These are phyloP conservation scores for Spodoptera picta DNA, from an alignment of 2,888 invertebrate species.

Conservation along the genomic window DNA sequence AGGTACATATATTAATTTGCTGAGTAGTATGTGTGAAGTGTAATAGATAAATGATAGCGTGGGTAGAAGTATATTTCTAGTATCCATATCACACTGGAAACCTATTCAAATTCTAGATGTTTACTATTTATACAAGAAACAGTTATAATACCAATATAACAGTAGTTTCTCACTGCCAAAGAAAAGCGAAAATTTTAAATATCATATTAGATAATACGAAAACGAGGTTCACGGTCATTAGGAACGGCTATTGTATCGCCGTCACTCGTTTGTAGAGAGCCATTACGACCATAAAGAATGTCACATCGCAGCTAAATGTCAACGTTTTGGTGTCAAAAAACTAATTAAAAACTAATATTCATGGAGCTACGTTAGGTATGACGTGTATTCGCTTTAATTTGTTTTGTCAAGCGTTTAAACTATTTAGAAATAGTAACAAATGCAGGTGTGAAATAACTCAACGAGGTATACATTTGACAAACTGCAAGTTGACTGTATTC, in stretches of 20 bases:
- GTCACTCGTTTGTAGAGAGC: constrained; percentile 52
- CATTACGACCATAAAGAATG: constrained; percentile 54
- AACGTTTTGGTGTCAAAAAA: constrained; percentile 29
- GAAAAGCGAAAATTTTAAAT: constrained; percentile 1
- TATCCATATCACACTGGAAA: too few species aligned
- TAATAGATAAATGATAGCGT: too few species aligned
- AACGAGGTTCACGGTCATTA: constrained; percentile 67
- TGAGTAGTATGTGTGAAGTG: too few species aligned
- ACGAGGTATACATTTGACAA: too few species aligned
- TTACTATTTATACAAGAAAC: too few species aligned
- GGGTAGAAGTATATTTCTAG: too few species aligned
- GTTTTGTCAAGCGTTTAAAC: constrained; percentile 20
- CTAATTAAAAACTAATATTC: constrained; percentile 2
- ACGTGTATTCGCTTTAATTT: constrained; percentile 27
- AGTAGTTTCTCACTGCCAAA: too few species aligned
- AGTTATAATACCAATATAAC: too few species aligned
- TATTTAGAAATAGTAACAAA: neutral
- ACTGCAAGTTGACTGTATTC: neutral
- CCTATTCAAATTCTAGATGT: too few species aligned
- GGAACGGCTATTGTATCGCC: constrained; percentile 52
- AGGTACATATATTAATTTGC: too few species aligned
- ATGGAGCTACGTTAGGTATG: too few species aligned
- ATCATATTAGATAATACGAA: constrained; percentile 53
- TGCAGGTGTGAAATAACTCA: neutral
- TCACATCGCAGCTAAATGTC: constrained; percentile 33